Evolutionary conservation across 2,797 vertebrate genomes (phyloP).

Genomic region (Loriculus beryllinus): DNA sequence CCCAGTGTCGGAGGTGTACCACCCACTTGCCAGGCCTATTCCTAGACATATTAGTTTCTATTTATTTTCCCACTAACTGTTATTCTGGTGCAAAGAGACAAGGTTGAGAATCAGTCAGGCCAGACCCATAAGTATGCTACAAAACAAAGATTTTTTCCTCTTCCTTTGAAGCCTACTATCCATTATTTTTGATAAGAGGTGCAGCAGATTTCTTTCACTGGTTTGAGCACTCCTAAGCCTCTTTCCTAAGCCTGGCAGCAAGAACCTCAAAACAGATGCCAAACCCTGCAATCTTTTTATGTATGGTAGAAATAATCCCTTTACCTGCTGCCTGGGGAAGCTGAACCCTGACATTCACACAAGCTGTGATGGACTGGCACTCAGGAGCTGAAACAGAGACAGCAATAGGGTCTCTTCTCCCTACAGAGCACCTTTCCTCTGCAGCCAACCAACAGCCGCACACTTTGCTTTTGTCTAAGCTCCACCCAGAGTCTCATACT

Average conservation of each 20-base stretch:
- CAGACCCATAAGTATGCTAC: background rate
- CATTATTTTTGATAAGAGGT: conserved; percentile 43
- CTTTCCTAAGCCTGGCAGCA: conserved; percentile 25
- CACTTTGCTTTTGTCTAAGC: background rate
- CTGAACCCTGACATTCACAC: background rate
- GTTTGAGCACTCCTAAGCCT: conserved; percentile 40
- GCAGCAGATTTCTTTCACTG: conserved; percentile 25
- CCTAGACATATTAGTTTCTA: conserved; percentile 47
- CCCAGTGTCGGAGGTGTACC: background rate
- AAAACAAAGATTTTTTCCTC: conserved; percentile 19
- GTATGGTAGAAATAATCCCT: conserved; percentile 26
- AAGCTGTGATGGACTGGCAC: background rate
- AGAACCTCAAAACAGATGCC: conserved; percentile 45
- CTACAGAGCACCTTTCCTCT: background rate
- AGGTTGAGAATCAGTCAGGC: background rate
- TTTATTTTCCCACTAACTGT: conserved; percentile 25
- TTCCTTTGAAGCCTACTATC: conserved; percentile 32
- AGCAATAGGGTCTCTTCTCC: background rate
- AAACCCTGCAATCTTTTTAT: conserved; percentile 37
- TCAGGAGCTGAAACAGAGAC: background rate
- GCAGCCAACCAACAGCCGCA: background rate
- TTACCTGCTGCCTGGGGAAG: background rate
- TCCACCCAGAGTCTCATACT: background rate
- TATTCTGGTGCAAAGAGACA: background rate
- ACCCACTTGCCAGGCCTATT: conserved; percentile 19